Base-by-base conservation (phyloP, 2,888 invertebrate genomes). In the Odiellus spinosus region DNA sequence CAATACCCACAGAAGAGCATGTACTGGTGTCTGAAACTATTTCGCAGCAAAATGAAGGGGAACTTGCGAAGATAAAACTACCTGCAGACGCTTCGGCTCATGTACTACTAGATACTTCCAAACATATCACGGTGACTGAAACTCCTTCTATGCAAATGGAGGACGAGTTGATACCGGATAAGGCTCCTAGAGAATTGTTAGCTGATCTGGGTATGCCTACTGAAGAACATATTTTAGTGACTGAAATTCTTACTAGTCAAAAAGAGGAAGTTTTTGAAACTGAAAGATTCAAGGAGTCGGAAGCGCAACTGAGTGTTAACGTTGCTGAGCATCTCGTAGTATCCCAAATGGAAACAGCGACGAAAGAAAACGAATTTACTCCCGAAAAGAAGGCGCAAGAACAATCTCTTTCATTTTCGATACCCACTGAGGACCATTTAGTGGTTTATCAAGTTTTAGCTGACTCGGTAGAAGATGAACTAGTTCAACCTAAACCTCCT, bases 21-120 rank as follows among this genome's bases (percentile, higher is more conserved):
- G 17, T 57, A 8, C 19, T 54, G 18, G 46, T 54, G 8, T 56
- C 54, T n/a, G 46, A 52, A 32, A 49, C 54, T 18, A 42, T 53
- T 34, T 42, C 53, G 20, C 50, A 53, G 45, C 43, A 49, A 32
- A 53, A 47, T 12, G 57, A 57, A 48, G 47, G 43, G 26, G 50
- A 50, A 39, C 54, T 56, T 41, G 35, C 46, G n/a, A 45, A 39
- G n/a, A 40, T 15, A 38, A 3, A 38, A 38, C 18, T 38, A 12
- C 38, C 38, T 17, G 38, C 15, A n/a, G 26, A 26, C 26, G 26
- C 26, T 4, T 26, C 26, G 8, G 26, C 26, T 6, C 26, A 26
- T 26, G 26, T 26, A 26, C 26, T 26, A 6, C 26, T 26, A 6
- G 26, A 26, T 8, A 26, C 26, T 26, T 26, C 26, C 26, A 26